Evolutionary conservation across 1,140 invertebrate genomes (phyloP).

Genomic region (Ceratosolen fusciceps): DNA sequence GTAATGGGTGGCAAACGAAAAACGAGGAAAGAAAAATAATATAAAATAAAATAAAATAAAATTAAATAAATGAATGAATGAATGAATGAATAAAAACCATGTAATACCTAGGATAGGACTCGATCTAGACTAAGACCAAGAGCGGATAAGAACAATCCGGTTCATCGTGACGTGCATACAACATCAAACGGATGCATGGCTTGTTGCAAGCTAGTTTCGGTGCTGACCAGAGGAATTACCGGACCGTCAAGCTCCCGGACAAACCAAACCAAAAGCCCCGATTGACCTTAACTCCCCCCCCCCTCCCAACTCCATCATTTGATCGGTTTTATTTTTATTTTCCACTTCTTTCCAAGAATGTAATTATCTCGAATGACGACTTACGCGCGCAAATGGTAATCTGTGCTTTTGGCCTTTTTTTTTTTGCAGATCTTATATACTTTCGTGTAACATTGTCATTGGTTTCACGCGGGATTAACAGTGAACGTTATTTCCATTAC

Average conservation of each 20-base stretch:
- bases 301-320: not conserved
- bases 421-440: no score
- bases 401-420: not conserved
- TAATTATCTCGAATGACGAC: not conserved
- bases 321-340: constrained; percentile 4
- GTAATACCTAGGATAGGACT: no score
- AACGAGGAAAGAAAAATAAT: no score
- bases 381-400: not conserved
- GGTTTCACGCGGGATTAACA: no score
- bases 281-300: not conserved
- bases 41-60: no score
- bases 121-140: constrained; percentile 15
- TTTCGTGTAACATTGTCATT: no score
- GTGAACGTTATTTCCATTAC: no score
- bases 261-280: constrained; percentile 29
- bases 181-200: not conserved
- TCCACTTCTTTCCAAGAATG: no score
- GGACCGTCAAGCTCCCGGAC: constrained; percentile 8
- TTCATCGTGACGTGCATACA: constrained; percentile 4
- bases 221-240: constrained; percentile 3
- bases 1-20: no score
- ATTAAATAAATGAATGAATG: no score
- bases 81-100: no score
- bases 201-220: constrained; percentile 5
- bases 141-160: not conserved